Conservation (phyloP, 2,888 invertebrate genomes). For the Drosophila colorata region DNA sequence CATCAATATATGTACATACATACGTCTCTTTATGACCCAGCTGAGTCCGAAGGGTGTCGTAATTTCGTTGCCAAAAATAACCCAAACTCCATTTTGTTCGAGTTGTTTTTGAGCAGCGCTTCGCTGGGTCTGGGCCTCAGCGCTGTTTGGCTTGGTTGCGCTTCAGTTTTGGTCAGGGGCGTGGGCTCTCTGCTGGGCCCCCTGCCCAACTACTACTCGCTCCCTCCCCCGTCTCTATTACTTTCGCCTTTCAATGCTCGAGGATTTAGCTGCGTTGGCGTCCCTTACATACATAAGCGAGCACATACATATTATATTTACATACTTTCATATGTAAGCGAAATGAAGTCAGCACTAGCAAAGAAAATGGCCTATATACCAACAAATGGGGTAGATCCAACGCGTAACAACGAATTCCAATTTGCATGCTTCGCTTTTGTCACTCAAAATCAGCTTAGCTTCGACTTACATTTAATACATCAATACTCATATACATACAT, state of each 20-base stretch:
- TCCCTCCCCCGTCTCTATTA: background rate
- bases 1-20: conserved; percentile 11
- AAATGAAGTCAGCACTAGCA: conserved; percentile 66
- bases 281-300: conserved; percentile 1
- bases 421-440: conserved; percentile 16
- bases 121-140: conserved; percentile 2
- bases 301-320: background rate
- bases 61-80: conserved; percentile 76
- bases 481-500: too few relatives aligned
- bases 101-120: conserved; percentile 1
- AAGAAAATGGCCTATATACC: conserved; percentile 68
- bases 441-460: background rate
- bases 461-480: background rate
- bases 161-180: conserved; percentile 5
- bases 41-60: conserved; percentile 76
- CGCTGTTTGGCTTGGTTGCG: conserved; percentile 1
- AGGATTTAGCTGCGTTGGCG: conserved; percentile 14
- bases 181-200: conserved; percentile 1
- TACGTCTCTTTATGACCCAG: conserved; percentile 56
- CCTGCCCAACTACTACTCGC: too few relatives aligned
- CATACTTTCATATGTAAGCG: conserved; percentile 17
- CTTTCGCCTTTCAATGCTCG: conserved; percentile 3
- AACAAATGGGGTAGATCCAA: conserved; percentile 22
- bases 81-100: conserved; percentile 78
- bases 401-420: conserved; percentile 22